These are phyloP conservation scores for Takifugu ocellatus DNA, from an alignment of 2,797 vertebrate genomes.

Conservation along the genomic window DNA sequence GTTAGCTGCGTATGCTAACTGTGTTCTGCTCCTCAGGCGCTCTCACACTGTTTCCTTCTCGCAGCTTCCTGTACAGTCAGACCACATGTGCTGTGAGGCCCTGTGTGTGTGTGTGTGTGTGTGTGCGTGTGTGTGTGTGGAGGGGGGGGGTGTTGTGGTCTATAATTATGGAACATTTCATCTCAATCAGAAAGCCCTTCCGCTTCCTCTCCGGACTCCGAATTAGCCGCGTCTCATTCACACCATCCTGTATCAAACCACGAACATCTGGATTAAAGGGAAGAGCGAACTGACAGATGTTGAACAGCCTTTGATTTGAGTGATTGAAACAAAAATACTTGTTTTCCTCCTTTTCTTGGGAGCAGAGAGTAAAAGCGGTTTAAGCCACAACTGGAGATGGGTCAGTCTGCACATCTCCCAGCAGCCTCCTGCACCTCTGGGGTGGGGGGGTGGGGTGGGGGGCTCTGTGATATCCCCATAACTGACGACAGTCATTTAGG, in stretches of 20 bases:
- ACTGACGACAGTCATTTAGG: conserved; percentile 57
- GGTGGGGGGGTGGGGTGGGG: neutral
- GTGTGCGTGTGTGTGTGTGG: neutral
- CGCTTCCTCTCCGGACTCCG: conserved; percentile 31
- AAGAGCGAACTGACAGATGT: conserved; percentile 28
- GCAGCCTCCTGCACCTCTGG: conserved; percentile 44
- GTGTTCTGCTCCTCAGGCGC: conserved; percentile 11
- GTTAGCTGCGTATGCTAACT: too few relatives aligned
- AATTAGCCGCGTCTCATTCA: conserved; percentile 56
- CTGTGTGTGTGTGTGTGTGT: too few relatives aligned
- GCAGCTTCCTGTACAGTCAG: neutral
- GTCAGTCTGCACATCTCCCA: conserved; percentile 61
- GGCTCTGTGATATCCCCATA: conserved; percentile 49
- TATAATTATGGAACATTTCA: conserved; percentile 66
- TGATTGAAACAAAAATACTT: conserved; percentile 25
- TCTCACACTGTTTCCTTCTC: conserved; percentile 14
- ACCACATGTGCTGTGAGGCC: too few relatives aligned
- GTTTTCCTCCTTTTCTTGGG: conserved; percentile 1
- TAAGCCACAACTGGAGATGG: conserved; percentile 57
- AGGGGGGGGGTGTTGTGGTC: conserved; percentile 45
- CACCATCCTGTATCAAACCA: conserved; percentile 23
- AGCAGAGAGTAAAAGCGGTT: conserved; percentile 42
- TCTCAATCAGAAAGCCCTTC: conserved; percentile 27
- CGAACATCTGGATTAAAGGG: conserved; percentile 36
- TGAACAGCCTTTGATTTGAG: conserved; percentile 1